Evolutionary conservation across 1,140 invertebrate species (phyloP).

Genomic region (Lepidurus couesii): DNA sequence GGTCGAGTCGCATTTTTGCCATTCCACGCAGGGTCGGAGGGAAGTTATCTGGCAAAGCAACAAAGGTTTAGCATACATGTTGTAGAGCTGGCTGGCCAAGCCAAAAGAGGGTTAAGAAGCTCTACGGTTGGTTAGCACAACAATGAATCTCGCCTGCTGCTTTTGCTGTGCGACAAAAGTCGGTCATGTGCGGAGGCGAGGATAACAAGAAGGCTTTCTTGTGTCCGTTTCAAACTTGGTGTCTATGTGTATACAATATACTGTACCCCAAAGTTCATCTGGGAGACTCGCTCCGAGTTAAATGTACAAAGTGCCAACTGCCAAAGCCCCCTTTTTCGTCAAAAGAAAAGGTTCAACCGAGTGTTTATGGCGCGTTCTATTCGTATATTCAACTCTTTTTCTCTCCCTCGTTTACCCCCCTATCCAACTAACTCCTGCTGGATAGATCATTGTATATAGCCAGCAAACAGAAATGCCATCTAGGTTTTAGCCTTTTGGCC

Average conservation of each 20-base stretch:
- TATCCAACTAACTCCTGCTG: neutral
- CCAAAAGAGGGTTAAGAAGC: neutral
- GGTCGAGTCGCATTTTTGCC: constrained; percentile 11
- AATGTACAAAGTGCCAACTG: constrained; percentile 4
- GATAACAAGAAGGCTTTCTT: neutral
- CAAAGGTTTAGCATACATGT: neutral
- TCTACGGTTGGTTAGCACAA: constrained; percentile 3
- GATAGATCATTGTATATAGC: neutral
- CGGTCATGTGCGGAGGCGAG: constrained; percentile 2
- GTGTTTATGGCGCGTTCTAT: neutral
- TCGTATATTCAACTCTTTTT: neutral
- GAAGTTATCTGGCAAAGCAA: constrained; percentile 4
- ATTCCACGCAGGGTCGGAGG: neutral
- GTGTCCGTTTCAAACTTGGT: neutral
- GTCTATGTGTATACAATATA: neutral
- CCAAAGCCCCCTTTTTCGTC: neutral
- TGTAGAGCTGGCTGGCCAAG: neutral
- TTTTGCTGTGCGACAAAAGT: constrained; percentile 22
- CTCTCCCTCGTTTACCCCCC: neutral
- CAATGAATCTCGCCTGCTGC: constrained; percentile 3
- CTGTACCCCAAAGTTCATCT: neutral
- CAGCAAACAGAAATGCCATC: neutral
- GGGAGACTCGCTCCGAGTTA: neutral
- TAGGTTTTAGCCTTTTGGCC: neutral
- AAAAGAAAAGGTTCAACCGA: neutral